Base-by-base conservation (phyloP, 1,140 invertebrate species). In the Idris sp. region DNA sequence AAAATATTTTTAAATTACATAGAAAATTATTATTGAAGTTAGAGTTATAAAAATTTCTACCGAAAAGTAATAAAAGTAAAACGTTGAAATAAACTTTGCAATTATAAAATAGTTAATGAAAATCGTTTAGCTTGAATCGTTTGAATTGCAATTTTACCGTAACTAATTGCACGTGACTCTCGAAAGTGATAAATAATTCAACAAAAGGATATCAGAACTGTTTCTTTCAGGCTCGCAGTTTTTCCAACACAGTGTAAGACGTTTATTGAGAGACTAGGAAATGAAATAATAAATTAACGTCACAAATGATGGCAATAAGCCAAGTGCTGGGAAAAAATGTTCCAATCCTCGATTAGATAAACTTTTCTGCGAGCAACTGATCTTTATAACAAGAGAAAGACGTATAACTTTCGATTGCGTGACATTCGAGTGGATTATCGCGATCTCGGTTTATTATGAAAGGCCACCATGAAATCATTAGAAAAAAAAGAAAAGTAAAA, bases 351-450 rank as follows among this genome's bases (percentile, higher is more conserved):
- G 62, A 58, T 67, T 67, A 58, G 62, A 67, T 58, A 67, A 67
- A 61, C 54, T 59, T 71, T 71, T 49, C 41, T 71, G 38, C 49
- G 51, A 11, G 25, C 54, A 30, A 44, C 40, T 72, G 53, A 72
- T 72, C 56, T 72, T 56, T 44, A 28, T 64, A 72, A 72, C 68
- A 30, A 72, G 68, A 64, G 59, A 72, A 72, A 72, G 51, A 72
- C 59, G 59, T 51, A 72, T n/a, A n/a, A n/a, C 58, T 72, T 72
- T 72, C 68, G 58, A 72, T 72, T 64, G 68, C 68, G 68, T 72
- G 68, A 72, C 58, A 64, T 49, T 62, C 58, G 26, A 7, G 4
- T 10, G 35, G 2, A 18, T 56, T 72, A 72, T 72, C 67, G 36
- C 26, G 31, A 72, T 72, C 49, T 40, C 48, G 15, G n/a, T 14